phyloP scores from a whole-genome alignment of 2,113 vertebrate genomes.

The Sphyrna mokarran region DNA sequence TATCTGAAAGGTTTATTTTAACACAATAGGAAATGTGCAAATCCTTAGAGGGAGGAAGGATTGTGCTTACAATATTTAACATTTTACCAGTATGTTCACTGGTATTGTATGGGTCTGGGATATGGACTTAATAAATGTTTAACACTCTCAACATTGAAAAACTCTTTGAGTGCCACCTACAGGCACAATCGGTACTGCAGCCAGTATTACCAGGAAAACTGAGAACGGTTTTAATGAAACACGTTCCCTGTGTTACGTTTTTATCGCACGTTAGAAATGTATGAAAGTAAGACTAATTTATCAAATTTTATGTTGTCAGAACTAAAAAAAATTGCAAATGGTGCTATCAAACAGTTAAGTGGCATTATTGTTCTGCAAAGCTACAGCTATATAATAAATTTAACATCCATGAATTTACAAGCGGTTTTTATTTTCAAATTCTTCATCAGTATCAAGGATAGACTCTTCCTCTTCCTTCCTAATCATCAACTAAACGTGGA shows the following conservation, averaged over 20 bases:
- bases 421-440: background rate
- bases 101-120: background rate
- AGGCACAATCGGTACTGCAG: background rate
- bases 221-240: background rate
- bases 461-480: background rate
- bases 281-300: background rate
- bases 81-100: background rate
- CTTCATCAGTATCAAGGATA: background rate
- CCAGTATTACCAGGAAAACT: background rate
- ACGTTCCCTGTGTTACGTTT: background rate
- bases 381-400: background rate
- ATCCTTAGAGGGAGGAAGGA: background rate
- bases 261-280: background rate
- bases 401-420: background rate
- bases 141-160: background rate
- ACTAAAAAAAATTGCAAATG: background rate
- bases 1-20: conserved; percentile 2
- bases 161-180: background rate
- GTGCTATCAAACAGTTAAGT: background rate
- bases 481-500: background rate
- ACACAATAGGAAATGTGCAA: background rate
- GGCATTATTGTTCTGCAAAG: background rate
- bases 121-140: background rate
- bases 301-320: background rate
- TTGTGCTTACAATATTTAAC: background rate